Percentiles rank a stretch among this genome's conserved stretches.
Conservation (phyloP, 53 echinoderm and acorn worm species). For the Temnopleurus reevesii region DNA sequence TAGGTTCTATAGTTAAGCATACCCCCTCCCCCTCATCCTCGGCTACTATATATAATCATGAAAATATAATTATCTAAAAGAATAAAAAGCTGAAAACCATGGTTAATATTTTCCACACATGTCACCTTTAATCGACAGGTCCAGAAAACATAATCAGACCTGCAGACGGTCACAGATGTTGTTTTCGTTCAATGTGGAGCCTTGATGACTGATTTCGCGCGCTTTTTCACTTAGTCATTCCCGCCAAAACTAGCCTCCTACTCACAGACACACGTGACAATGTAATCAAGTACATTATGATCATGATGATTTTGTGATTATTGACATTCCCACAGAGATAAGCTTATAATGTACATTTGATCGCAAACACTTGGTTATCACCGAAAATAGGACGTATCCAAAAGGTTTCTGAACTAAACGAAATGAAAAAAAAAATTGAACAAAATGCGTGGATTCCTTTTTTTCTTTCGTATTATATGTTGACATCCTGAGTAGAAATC, state of each 20-base stretch:
- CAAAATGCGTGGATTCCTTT: too few relatives aligned
- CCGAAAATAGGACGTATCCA: too few relatives aligned
- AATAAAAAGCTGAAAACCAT: neutral
- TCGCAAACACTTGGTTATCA: too few relatives aligned
- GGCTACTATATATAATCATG: too few relatives aligned
- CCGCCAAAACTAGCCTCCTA: conserved; percentile 38
- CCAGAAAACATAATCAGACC: conserved; percentile 30
- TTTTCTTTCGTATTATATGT: too few relatives aligned
- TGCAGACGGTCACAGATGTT: conserved; percentile 33
- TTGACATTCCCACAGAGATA: neutral
- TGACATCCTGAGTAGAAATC: too few relatives aligned
- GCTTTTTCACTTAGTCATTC: conserved; percentile 48
- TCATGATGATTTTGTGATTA: neutral
- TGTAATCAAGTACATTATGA: neutral
- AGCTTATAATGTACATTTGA: too few relatives aligned
- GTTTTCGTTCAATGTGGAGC: conserved; percentile 28
- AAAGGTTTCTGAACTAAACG: too few relatives aligned
- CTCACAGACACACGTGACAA: neutral
- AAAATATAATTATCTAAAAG: neutral
- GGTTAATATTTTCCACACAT: conserved; percentile 35
- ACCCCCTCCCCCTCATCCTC: neutral
- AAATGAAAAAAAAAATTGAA: too few relatives aligned
- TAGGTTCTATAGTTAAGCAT: neutral
- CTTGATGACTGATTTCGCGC: conserved; percentile 40
- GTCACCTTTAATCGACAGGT: neutral